Conservation (phyloP, 1,140 invertebrate species). For the Papilio dardanus region DNA sequence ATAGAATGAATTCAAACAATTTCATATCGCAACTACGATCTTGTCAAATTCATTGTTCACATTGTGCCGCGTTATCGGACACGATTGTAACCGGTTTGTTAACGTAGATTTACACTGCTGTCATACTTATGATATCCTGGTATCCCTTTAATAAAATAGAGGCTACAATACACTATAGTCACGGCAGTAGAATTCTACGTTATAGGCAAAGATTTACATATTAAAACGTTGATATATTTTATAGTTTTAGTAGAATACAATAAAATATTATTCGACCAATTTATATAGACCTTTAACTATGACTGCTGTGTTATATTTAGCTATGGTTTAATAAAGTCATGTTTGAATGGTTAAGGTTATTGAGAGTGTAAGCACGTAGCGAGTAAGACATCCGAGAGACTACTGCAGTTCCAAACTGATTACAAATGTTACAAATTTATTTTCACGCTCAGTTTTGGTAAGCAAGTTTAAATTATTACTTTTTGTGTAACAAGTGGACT, state of each 20-base stretch:
- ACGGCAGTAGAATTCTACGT: neutral
- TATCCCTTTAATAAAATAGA: neutral
- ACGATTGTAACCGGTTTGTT: constrained; percentile 43
- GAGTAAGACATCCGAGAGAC: constrained; percentile 66
- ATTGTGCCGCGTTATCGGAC: constrained; percentile 40
- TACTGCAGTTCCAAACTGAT: constrained; percentile 70
- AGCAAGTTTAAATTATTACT: neutral
- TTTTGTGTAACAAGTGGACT: neutral
- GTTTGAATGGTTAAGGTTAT: constrained; percentile 54
- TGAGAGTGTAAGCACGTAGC: constrained; percentile 65
- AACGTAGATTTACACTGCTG: constrained; percentile 28
- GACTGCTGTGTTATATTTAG: neutral
- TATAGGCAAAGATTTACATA: constrained; percentile 51
- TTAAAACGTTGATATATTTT: constrained; percentile 65
- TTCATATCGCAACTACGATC: constrained; percentile 23
- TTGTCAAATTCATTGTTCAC: constrained; percentile 39
- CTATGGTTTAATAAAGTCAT: constrained; percentile 44
- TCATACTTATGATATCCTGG: neutral
- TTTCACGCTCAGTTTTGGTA: constrained; percentile 33
- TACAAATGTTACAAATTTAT: constrained; percentile 64
- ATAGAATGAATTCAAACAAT: constrained; percentile 30
- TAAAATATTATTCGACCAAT: constrained; percentile 60
- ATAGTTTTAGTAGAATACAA: constrained; percentile 61
- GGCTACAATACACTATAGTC: neutral
- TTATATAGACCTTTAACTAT: constrained; percentile 21